phyloP scores from a whole-genome alignment of 2,888 invertebrate genomes.

The Xanthostigma xanthostigma region DNA sequence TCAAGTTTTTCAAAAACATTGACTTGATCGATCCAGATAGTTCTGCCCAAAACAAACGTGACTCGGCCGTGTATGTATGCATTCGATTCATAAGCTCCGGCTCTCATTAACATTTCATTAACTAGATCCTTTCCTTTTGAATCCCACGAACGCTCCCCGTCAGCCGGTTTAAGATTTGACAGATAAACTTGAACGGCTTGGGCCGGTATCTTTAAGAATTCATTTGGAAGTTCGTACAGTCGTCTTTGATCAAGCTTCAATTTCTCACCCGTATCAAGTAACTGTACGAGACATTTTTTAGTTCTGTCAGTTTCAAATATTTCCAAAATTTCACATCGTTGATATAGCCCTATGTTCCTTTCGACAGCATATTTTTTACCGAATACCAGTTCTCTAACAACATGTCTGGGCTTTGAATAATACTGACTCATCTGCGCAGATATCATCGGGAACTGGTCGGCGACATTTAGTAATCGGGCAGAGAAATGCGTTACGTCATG shows the following conservation, averaged over 20 bases:
- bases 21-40: neutral
- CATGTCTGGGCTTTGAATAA: neutral
- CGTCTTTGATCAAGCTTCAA: neutral
- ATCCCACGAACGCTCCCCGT: conserved; percentile 1
- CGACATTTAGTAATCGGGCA: neutral
- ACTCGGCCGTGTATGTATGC: neutral
- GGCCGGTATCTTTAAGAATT: neutral
- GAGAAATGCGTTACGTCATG: neutral
- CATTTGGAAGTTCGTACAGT: neutral
- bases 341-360: neutral
- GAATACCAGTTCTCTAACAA: neutral
- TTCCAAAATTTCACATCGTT: conserved; percentile 1
- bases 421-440: neutral
- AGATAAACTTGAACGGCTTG: conserved; percentile 1
- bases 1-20: neutral
- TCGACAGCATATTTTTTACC: neutral
- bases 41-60: neutral
- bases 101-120: neutral
- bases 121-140: neutral
- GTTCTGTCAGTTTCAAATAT: neutral
- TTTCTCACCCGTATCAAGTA: conserved; percentile 1
- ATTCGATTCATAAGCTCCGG: neutral
- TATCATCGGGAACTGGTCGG: neutral
- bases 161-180: neutral
- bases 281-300: neutral